Evolutionary conservation across 2,113 vertebrate genomes (phyloP).

Genomic region (Mustelus asterias): DNA sequence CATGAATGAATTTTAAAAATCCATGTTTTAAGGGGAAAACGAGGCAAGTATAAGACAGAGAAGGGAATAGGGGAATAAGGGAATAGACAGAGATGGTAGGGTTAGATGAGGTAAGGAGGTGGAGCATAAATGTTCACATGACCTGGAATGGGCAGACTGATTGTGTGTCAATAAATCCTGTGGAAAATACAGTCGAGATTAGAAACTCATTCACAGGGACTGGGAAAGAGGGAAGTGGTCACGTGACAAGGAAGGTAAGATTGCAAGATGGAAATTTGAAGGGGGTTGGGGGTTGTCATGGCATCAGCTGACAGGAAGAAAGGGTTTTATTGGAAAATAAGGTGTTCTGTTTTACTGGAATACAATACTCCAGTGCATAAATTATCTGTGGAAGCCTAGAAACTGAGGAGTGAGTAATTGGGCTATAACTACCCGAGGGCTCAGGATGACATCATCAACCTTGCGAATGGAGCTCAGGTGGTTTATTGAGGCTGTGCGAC

Average conservation of each 20-base stretch:
- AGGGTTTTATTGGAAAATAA: neutral
- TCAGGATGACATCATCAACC: neutral
- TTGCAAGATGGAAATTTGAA: neutral
- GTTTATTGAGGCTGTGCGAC: slow-evolving; percentile 12
- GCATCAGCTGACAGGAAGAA: slow-evolving; percentile 3
- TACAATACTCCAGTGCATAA: slow-evolving; percentile 15
- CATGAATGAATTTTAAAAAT: too few relatives aligned
- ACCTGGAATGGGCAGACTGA: neutral
- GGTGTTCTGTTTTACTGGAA: neutral
- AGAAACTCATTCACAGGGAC: neutral
- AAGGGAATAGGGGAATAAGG: neutral
- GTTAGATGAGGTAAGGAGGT: neutral
- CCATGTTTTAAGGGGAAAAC: too few relatives aligned
- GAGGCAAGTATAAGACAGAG: neutral
- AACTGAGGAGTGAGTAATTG: neutral
- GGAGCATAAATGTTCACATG: neutral
- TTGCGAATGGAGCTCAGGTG: slow-evolving; percentile 11
- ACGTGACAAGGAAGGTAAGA: neutral
- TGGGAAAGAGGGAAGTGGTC: neutral
- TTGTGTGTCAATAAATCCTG: neutral
- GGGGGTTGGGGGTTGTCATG: neutral
- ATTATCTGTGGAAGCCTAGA: slow-evolving; percentile 1
- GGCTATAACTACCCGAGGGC: neutral
- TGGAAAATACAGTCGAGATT: neutral
- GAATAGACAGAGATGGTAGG: too few relatives aligned